phyloP scores from a whole-genome alignment of 1,140 invertebrate genomes.

The Scaptomyza graminum region DNA sequence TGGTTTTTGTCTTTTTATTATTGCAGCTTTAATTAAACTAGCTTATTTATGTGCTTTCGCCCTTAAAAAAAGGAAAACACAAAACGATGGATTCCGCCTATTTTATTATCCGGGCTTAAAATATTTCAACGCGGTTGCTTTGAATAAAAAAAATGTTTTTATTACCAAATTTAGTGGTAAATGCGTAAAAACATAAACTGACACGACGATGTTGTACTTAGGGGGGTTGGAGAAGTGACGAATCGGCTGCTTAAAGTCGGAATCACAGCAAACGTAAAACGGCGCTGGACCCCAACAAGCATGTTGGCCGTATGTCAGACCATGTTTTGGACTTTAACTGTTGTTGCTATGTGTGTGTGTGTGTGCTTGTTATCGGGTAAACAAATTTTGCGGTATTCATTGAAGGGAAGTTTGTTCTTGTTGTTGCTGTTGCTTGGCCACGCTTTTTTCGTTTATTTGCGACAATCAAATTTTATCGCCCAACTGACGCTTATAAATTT shows the following conservation, averaged over 20 bases:
- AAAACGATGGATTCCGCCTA: too few species aligned
- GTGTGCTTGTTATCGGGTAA: conserved; percentile 31
- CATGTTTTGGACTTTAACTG: conserved; percentile 10
- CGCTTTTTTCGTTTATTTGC: conserved; percentile 56
- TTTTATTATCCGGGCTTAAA: too few species aligned
- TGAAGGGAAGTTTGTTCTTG: conserved; percentile 3
- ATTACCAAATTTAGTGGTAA: conserved; percentile 29
- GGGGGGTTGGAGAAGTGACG: conserved; percentile 1
- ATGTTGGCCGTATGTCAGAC: conserved; percentile 45
- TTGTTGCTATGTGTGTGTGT: conserved; percentile 8
- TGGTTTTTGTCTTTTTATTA: too few species aligned
- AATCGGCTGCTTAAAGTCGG: conserved; percentile 40
- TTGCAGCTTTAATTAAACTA: too few species aligned
- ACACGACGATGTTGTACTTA: not conserved
- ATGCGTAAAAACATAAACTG: conserved; percentile 13
- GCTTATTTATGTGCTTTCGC: too few species aligned
- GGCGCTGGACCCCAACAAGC: conserved; percentile 9
- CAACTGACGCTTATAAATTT: conserved; percentile 77
- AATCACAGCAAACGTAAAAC: conserved; percentile 31
- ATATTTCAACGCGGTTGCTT: not conserved
- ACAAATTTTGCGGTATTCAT: conserved; percentile 43
- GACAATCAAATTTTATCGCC: conserved; percentile 75
- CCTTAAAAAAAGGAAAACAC: too few species aligned
- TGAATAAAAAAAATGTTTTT: not conserved
- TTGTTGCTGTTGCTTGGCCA: not conserved